Evolutionary conservation across 2,888 invertebrate genomes (phyloP), one percentile per base, ranked within the genome.

Genomic region (Orthonychiurus folsomi): DNA sequence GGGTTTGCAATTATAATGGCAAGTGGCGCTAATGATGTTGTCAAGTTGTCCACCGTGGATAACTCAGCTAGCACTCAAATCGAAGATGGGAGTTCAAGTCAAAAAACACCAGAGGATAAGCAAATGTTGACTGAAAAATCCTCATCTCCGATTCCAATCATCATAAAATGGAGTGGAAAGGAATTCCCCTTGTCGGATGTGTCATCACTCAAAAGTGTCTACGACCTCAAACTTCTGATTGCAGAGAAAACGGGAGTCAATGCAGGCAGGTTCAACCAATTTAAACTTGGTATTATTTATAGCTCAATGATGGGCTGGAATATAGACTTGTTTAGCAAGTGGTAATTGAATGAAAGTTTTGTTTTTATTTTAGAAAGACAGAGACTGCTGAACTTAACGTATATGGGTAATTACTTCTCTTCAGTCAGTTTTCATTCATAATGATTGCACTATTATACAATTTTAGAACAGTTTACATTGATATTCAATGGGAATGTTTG

Each of bases 271-370:
- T 9, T 37, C 15, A n/a, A n/a, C n/a, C n/a, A n/a, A n/a, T n/a
- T n/a, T n/a, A n/a, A n/a, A n/a, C n/a, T n/a, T n/a, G n/a, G n/a
- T n/a, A n/a, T n/a, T n/a, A n/a, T n/a, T n/a, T n/a, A n/a, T n/a
- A n/a, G n/a, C n/a, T n/a, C n/a, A n/a, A n/a, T n/a, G n/a, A n/a
- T n/a, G n/a, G n/a, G n/a, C n/a, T n/a, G n/a, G n/a, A n/a, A n/a
- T n/a, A n/a, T n/a, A n/a, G n/a, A n/a, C n/a, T n/a, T n/a, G n/a
- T n/a, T n/a, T 48, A 12, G 48, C 48, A 48, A 48, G 94, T 67
- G 95, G 96, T 77, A 96, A 95, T 79, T 79, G 96, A 53, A 81
- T 96, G 53, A 95, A 95, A 78, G 82, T 96, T 59, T 94, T 93
- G 80, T 83, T 37, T 37, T 37, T 37, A 37, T 37, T 37, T 37